A percentile compares a stretch with the other conserved stretches of the same genome.
These are phyloP conservation scores for Chelon labrosus DNA, from an alignment of 2,797 vertebrate species.

Conservation along the genomic window DNA sequence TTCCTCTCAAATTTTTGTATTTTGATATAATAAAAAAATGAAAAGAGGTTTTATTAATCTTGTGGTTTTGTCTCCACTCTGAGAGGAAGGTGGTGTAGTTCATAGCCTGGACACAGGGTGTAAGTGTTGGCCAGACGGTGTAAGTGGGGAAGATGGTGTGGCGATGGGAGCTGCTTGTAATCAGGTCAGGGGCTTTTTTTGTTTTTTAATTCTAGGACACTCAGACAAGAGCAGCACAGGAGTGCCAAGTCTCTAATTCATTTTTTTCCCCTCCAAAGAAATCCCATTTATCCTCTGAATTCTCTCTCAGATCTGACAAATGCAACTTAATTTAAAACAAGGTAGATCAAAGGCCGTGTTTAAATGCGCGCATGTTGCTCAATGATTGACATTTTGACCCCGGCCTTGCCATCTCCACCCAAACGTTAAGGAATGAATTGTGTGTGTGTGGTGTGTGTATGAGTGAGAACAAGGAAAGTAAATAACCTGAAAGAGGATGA, in stretches of 20 bases:
- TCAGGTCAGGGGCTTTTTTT: slow-evolving; percentile 44
- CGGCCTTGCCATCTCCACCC: slow-evolving; percentile 12
- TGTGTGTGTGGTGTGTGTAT: not conserved
- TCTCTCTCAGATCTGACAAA: not conserved
- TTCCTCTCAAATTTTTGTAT: slow-evolving; percentile 91
- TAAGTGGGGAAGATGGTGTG: slow-evolving; percentile 50
- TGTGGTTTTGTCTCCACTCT: slow-evolving; percentile 37
- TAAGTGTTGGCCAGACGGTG: slow-evolving; percentile 51
- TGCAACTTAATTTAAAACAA: not conserved
- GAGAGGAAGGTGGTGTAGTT: slow-evolving; percentile 61
- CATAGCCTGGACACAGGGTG: slow-evolving; percentile 75
- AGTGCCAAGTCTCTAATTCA: not conserved
- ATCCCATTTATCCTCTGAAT: not conserved
- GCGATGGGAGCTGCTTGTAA: slow-evolving; percentile 24
- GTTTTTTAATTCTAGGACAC: slow-evolving; percentile 41
- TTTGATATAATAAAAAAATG: slow-evolving; percentile 90
- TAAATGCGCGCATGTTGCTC: slow-evolving; percentile 10
- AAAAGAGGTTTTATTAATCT: slow-evolving; percentile 72
- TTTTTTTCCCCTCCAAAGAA: no score
- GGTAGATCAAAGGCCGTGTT: slow-evolving; percentile 7
- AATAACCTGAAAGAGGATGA: slow-evolving; percentile 59
- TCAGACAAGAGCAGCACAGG: not conserved
- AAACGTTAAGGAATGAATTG: slow-evolving; percentile 35
- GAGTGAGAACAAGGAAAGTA: slow-evolving; percentile 43
- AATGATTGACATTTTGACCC: slow-evolving; percentile 35